A percentile compares a stretch with the other conserved stretches of the same genome.
phyloP scores from a whole-genome alignment of 2,113 vertebrate species.

The Xyrauchen texanus region DNA sequence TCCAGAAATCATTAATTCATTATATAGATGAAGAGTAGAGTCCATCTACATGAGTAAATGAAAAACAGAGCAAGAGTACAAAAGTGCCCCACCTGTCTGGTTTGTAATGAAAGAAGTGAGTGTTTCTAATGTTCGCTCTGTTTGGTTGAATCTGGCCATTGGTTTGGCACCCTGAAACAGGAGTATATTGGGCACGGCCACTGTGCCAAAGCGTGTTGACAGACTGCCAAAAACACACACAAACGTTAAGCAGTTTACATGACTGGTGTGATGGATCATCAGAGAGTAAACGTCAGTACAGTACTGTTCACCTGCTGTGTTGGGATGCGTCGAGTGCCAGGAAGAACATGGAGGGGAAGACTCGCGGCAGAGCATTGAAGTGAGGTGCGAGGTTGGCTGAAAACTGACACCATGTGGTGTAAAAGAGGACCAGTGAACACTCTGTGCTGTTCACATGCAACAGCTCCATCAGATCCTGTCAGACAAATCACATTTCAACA shows the following conservation, averaged over 20 bases:
- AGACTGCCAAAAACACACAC: constrained; percentile 72
- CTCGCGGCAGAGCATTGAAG: constrained; percentile 91
- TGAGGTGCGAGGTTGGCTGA: constrained; percentile 92
- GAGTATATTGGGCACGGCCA: constrained; percentile 96
- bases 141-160: constrained; percentile 98
- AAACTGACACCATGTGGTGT: constrained; percentile 93
- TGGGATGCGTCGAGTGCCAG: constrained; percentile 94
- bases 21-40: background rate
- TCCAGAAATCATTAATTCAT: too few relatives aligned
- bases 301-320: constrained; percentile 87
- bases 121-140: constrained; percentile 86
- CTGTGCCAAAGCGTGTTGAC: constrained; percentile 94
- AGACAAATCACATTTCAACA: background rate
- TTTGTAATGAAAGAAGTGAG: constrained; percentile 91
- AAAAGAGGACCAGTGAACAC: constrained; percentile 93
- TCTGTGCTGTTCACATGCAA: constrained; percentile 89
- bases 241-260: too few relatives aligned
- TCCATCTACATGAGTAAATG: background rate
- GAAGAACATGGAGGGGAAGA: constrained; percentile 90
- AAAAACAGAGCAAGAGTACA: too few relatives aligned
- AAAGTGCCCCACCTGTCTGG: constrained; percentile 83
- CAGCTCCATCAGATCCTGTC: constrained; percentile 94
- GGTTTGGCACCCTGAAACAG: constrained; percentile 97
- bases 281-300: background rate
- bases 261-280: too few relatives aligned